Percentiles rank a stretch among this genome's conserved stretches.
Conservation (phyloP, 2,797 vertebrate genomes). For the Onychomys torridus region DNA sequence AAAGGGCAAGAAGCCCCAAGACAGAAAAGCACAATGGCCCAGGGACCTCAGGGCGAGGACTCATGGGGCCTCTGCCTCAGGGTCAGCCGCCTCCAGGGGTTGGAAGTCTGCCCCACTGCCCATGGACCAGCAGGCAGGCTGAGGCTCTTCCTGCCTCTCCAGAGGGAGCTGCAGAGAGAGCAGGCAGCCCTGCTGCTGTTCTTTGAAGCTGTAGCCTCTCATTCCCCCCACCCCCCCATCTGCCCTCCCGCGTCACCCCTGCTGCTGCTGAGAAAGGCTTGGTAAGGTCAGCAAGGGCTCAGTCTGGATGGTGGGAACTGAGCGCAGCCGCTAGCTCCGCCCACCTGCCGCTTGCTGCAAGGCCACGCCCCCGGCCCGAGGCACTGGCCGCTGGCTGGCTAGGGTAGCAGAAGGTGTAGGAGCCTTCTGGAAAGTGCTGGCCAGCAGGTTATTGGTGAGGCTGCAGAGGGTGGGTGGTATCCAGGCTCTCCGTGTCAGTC, state of each 20-base stretch:
- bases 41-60: background rate
- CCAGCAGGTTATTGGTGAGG: background rate
- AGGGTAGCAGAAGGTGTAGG: background rate
- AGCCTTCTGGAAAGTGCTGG: no score
- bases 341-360: background rate
- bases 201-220: conserved; percentile 30
- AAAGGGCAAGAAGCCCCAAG: background rate
- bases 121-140: background rate
- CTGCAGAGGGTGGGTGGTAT: background rate
- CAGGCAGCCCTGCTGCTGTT: background rate
- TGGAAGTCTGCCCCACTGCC: background rate
- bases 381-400: accelerated
- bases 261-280: conserved; percentile 18
- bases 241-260: background rate
- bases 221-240: background rate
- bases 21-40: background rate
- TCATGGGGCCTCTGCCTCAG: background rate
- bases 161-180: background rate
- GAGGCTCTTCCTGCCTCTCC: background rate
- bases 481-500: background rate
- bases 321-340: background rate
- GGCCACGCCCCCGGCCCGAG: background rate
- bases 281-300: background rate
- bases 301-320: background rate
- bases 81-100: background rate